Evolutionary conservation across 2,888 invertebrate genomes (phyloP), one percentile per base, ranked within the genome.

Genomic region (Diplolepis rosae): DNA sequence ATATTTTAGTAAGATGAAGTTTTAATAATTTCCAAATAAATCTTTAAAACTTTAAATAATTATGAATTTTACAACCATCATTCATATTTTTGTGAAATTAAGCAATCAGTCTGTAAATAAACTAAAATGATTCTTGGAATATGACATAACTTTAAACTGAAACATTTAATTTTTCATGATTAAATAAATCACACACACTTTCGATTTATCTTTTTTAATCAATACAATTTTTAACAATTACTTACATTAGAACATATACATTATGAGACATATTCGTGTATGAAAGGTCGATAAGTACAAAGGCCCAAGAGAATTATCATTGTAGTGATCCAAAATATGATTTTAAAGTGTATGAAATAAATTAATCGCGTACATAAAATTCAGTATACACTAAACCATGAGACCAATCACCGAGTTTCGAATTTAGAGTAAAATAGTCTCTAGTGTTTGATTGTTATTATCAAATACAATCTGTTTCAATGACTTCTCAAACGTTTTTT

Each of bases 221-320:
- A 39, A 61, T 61, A 61, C 61, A 61, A 32, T 18, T 22, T 61
- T 61, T 61, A 61, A 35, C 35, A 61, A 3, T 61, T 35, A 61
- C 61, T 61, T 61, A 61, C 27, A 61, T 48, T 22, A 48, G 48
- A 56, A 61, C 61, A 61, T 61, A 61, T 61, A 56, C 56, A 56
- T 24, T 56, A 39, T 61, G 39, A 61, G 61, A 61, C 61, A 61
- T 39, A 56, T 56, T 35, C 32, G 24, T 61, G 27, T 39, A 61
- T 39, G 39, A 27, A 39, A 61, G 13, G 22, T 61, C 35, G 56
- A 18, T 4, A 61, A 61, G 39, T 39, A 61, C 39, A 56, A 24
- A 11, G 35, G 22, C 18, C 22, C 27, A 7, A 52, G n/a, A n/a
- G 2, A 28, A 27, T 28, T 52, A 52, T 28, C 9, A 50, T 42